Evolutionary conservation across 2,113 vertebrate species (phyloP).

Genomic region (Mellivora capensis): DNA sequence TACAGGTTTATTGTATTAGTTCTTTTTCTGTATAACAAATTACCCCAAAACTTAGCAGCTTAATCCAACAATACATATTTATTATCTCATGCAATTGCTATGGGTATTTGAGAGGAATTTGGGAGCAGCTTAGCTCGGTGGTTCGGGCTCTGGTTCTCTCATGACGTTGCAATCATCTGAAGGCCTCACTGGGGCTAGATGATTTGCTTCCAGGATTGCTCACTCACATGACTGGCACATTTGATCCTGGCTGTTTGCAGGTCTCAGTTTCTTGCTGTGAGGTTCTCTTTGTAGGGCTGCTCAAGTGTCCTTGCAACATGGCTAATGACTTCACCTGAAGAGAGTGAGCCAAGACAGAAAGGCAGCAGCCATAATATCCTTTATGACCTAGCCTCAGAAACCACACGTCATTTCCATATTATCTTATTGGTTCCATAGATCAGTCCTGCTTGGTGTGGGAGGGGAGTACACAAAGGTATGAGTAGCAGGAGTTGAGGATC

Average conservation of each 20-base stretch:
- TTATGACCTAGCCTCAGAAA: neutral
- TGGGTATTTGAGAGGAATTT: neutral
- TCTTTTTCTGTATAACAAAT: slow-evolving; percentile 12
- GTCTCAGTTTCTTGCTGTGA: neutral
- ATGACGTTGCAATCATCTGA: neutral
- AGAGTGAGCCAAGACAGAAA: neutral
- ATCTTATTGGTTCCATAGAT: neutral
- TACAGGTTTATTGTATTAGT: neutral
- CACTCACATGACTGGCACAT: neutral
- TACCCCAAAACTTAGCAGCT: neutral
- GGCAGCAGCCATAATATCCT: neutral
- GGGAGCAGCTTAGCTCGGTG: neutral
- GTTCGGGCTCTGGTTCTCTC: neutral
- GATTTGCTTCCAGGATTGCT: neutral
- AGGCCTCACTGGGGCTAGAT: neutral
- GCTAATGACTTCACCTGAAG: neutral
- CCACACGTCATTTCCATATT: neutral
- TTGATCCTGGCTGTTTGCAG: neutral
- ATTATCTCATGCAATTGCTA: neutral
- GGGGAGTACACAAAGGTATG: neutral
- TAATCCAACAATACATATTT: neutral
- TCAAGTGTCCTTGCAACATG: neutral
- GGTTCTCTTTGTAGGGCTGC: neutral
- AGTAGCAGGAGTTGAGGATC: neutral
- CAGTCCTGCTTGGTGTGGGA: neutral